These are phyloP conservation scores for Cynopterus sphinx DNA, from an alignment of 2,797 vertebrate genomes.

Conservation along the genomic window DNA sequence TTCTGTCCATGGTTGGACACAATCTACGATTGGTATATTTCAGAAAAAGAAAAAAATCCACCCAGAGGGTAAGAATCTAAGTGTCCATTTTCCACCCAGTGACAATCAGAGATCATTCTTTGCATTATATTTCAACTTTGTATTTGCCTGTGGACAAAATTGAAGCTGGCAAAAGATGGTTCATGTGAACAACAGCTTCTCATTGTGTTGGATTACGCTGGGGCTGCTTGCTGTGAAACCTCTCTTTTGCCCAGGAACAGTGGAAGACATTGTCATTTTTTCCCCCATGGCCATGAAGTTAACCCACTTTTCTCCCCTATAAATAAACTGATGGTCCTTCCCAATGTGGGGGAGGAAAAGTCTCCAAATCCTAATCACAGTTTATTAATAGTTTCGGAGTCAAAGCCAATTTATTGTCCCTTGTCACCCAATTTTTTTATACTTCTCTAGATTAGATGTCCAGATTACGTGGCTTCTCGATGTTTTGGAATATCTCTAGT, in stretches of 20 bases:
- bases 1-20: constrained; percentile 44
- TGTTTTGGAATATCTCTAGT: not conserved
- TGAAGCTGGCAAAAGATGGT: constrained; percentile 57
- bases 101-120: constrained; percentile 70
- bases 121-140: constrained; percentile 55
- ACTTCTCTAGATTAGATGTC: not conserved
- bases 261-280: constrained; percentile 46
- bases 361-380: not conserved
- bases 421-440: not conserved
- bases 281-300: not conserved
- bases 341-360: not conserved
- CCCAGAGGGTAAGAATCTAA: constrained; percentile 46
- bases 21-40: constrained; percentile 35
- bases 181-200: constrained; percentile 65
- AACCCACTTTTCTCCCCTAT: constrained; percentile 38
- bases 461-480: not conserved
- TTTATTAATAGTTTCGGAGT: not conserved
- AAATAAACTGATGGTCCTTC: not conserved
- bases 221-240: constrained; percentile 57
- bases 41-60: not conserved
- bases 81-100: constrained; percentile 53
- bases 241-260: constrained; percentile 42
- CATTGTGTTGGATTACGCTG: constrained; percentile 61
- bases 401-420: not conserved
- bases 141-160: constrained; percentile 65